phyloP scores from a whole-genome alignment of 2,113 vertebrate genomes.

The Melanostigma gelatinosum region DNA sequence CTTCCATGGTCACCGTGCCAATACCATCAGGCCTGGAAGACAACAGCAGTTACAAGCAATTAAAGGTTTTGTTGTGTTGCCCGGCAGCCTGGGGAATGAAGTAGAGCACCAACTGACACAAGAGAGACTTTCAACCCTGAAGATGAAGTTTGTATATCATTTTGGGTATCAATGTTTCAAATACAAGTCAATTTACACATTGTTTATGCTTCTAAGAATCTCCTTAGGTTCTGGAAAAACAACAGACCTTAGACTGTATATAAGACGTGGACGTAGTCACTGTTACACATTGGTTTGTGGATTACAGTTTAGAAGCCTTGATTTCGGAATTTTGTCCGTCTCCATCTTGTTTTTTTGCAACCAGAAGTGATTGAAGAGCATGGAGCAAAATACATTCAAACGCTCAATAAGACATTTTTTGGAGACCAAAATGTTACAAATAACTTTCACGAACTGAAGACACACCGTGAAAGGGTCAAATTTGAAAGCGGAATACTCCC shows the following conservation, averaged over 20 bases:
- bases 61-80: neutral
- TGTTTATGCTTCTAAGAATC: neutral
- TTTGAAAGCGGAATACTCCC: no score
- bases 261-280: neutral
- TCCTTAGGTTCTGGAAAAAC: neutral
- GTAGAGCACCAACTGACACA: neutral
- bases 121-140: neutral
- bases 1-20: slow-evolving; percentile 95
- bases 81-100: neutral
- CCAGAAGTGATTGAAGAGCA: no score
- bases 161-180: neutral
- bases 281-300: neutral
- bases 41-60: neutral
- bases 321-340: neutral
- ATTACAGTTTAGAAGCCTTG: neutral
- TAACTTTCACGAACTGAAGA: no score
- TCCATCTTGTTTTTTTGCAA: neutral
- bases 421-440: no score
- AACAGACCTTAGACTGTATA: neutral
- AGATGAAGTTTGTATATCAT: neutral
- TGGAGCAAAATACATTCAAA: neutral
- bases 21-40: slow-evolving; percentile 94
- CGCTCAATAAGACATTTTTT: no score
- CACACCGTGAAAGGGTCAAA: no score
- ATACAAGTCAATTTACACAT: neutral